Evolutionary conservation across 2,888 invertebrate genomes (phyloP).

Genomic region (Mantis religiosa): DNA sequence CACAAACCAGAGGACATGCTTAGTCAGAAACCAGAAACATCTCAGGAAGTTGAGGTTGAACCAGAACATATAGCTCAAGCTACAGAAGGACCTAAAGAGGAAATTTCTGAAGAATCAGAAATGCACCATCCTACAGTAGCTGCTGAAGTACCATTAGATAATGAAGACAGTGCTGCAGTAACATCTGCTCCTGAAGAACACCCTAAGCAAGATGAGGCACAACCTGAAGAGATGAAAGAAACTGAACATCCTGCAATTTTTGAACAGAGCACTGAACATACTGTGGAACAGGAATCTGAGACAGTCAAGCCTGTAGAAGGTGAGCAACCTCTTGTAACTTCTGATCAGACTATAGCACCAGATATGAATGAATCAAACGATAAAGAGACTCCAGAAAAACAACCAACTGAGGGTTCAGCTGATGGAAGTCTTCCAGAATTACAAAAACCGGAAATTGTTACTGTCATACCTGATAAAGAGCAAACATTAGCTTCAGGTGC

Average conservation of each 20-base stretch:
- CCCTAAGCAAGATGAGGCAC: background rate
- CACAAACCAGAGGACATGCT: background rate
- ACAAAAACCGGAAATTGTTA: background rate
- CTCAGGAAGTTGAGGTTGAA: slow-evolving; percentile 7
- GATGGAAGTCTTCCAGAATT: slow-evolving; percentile 17
- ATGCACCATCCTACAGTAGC: background rate
- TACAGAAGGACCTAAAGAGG: background rate
- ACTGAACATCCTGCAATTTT: slow-evolving; percentile 4
- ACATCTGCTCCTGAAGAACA: background rate
- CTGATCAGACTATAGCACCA: background rate
- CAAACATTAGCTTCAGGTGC: background rate
- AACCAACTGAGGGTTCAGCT: background rate
- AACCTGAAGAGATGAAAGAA: slow-evolving; percentile 3
- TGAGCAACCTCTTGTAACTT: background rate
- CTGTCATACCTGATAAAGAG: background rate
- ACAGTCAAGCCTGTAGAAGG: too few species aligned
- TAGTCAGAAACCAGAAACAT: background rate
- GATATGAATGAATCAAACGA: slow-evolving; percentile 8
- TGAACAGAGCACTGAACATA: slow-evolving; percentile 6
- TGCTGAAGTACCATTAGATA: slow-evolving; percentile 15
- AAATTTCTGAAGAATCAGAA: background rate
- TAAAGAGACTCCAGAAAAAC: slow-evolving; percentile 22
- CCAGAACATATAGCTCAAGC: background rate
- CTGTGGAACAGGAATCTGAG: background rate
- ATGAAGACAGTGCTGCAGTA: slow-evolving; percentile 20